Percentiles rank a stretch among this genome's conserved stretches.
phyloP scores from a whole-genome alignment of 2,113 vertebrate genomes.

The Romanogobio albipinnatus region DNA sequence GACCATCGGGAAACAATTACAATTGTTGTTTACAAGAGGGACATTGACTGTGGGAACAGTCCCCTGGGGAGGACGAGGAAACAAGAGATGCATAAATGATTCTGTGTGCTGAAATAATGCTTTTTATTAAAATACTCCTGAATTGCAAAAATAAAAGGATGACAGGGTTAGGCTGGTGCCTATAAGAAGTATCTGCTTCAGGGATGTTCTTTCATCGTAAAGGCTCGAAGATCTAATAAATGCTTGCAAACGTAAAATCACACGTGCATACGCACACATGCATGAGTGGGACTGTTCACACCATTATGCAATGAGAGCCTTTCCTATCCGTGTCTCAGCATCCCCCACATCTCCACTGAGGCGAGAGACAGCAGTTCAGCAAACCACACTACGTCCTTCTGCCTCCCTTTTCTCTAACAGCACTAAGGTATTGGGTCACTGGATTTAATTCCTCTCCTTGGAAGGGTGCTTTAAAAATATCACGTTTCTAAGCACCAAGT shows the following conservation, averaged over 20 bases:
- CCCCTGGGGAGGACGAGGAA: background rate
- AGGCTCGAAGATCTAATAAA: background rate
- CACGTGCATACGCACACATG: slow-evolving; percentile 37
- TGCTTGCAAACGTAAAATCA: slow-evolving; percentile 44
- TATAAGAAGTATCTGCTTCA: slow-evolving; percentile 12
- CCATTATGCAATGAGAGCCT: slow-evolving; percentile 74
- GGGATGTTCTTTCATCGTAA: background rate
- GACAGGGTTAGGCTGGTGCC: slow-evolving; percentile 36
- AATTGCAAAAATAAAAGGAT: background rate
- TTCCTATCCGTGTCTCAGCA: slow-evolving; percentile 75
- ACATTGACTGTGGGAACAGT: slow-evolving; percentile 44
- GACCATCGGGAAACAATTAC: slow-evolving; percentile 60
- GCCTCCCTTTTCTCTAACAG: slow-evolving; percentile 37
- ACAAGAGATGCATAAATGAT: slow-evolving; percentile 19
- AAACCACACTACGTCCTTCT: slow-evolving; percentile 18
- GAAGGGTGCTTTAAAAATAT: background rate
- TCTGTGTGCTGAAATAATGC: slow-evolving; percentile 11
- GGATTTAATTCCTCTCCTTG: background rate
- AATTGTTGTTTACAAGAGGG: slow-evolving; percentile 44
- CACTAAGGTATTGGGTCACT: background rate
- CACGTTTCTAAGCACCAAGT: background rate
- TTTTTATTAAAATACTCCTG: background rate
- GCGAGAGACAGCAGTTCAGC: slow-evolving; percentile 71
- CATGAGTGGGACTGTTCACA: slow-evolving; percentile 60
- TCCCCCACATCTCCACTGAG: slow-evolving; percentile 72